phyloP scores from a whole-genome alignment of 2,797 vertebrate species.

The Synanceia verrucosa region DNA sequence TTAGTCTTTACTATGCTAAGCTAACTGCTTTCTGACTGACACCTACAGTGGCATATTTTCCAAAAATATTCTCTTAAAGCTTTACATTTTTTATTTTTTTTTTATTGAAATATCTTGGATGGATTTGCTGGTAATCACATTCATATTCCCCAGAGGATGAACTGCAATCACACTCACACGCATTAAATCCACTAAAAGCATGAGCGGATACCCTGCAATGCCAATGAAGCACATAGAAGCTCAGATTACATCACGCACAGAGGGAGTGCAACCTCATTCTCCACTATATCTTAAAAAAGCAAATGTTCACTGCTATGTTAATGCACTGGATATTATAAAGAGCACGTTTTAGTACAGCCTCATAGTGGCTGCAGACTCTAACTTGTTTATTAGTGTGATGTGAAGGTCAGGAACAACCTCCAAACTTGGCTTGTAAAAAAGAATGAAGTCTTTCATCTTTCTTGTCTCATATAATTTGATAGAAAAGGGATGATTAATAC shows the following conservation, averaged over 20 bases:
- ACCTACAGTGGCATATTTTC: background rate
- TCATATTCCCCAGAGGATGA: background rate
- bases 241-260: background rate
- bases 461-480: slow-evolving; percentile 32
- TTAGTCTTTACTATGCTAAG: background rate
- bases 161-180: background rate
- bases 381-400: background rate
- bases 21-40: background rate
- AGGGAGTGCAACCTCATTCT: background rate
- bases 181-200: background rate
- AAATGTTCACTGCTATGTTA: background rate
- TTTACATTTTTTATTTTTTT: background rate
- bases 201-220: fast-evolving
- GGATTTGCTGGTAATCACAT: background rate
- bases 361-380: background rate
- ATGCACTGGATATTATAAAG: background rate
- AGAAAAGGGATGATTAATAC: slow-evolving; percentile 30
- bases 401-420: background rate
- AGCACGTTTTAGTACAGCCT: background rate
- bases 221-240: background rate
- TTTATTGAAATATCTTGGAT: background rate
- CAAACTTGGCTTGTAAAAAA: slow-evolving; percentile 11
- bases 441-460: slow-evolving; percentile 32
- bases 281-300: background rate
- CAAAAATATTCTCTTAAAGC: background rate